Evolutionary conservation across 2,888 invertebrate genomes (phyloP).

Genomic region (Aporophyla lueneburgensis): DNA sequence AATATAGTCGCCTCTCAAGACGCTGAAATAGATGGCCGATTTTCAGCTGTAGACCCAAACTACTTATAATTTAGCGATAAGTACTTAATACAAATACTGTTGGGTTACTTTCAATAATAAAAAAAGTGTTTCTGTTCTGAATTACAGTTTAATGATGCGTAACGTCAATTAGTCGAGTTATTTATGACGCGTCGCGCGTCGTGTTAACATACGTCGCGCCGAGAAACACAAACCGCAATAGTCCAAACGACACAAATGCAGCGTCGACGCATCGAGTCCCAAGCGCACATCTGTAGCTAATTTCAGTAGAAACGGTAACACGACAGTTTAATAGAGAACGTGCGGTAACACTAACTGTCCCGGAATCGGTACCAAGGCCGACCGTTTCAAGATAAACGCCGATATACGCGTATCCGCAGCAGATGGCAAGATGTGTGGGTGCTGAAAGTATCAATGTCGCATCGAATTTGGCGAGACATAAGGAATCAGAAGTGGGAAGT

Average conservation of each 20-base stretch:
- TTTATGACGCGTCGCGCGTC: slow-evolving; percentile 61
- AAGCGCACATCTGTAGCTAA: slow-evolving; percentile 72
- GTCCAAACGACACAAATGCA: slow-evolving; percentile 71
- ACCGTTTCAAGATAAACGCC: slow-evolving; percentile 75
- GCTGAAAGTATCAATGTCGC: slow-evolving; percentile 60
- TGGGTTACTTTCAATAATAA: slow-evolving; percentile 37
- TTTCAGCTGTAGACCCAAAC: slow-evolving; percentile 4
- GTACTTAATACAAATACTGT: slow-evolving; percentile 7
- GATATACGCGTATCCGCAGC: slow-evolving; percentile 63
- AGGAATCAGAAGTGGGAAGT: slow-evolving; percentile 59
- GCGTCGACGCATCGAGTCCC: slow-evolving; percentile 64
- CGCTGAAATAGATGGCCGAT: slow-evolving; percentile 16
- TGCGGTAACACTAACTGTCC: slow-evolving; percentile 80
- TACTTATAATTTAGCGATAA: slow-evolving; percentile 21
- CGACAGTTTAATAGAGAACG: slow-evolving; percentile 75
- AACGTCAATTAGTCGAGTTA: slow-evolving; percentile 65
- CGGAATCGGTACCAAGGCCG: slow-evolving; percentile 83
- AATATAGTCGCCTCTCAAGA: not conserved
- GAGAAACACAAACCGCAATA: slow-evolving; percentile 67
- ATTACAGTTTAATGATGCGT: slow-evolving; percentile 65
- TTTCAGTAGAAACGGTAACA: slow-evolving; percentile 79
- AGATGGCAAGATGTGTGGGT: slow-evolving; percentile 68
- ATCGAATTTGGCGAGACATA: slow-evolving; percentile 64
- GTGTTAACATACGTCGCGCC: slow-evolving; percentile 42
- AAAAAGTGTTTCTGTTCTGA: slow-evolving; percentile 53